These are phyloP conservation scores for Heloderma charlesbogerti DNA, from an alignment of 2,113 vertebrate species.

Conservation along the genomic window DNA sequence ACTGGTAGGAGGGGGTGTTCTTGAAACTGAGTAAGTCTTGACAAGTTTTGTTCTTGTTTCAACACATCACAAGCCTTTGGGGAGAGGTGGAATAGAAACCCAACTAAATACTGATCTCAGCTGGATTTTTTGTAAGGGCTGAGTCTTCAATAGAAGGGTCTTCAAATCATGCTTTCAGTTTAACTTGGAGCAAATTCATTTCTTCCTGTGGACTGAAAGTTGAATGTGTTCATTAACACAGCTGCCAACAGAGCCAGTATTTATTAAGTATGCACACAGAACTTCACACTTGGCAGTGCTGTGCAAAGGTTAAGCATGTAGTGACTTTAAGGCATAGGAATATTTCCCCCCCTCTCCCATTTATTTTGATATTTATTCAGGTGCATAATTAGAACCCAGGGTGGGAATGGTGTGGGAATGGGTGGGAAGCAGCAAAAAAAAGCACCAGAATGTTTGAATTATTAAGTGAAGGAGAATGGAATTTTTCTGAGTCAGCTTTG, in stretches of 20 bases:
- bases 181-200: neutral
- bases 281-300: conserved; percentile 10
- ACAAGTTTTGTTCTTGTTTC: neutral
- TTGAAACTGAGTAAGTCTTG: neutral
- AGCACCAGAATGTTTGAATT: neutral
- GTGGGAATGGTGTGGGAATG: too few relatives aligned
- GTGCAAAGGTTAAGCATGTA: conserved; percentile 41
- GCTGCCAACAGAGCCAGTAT: conserved; percentile 10
- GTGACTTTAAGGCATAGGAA: conserved; percentile 39
- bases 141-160: accelerated
- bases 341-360: conserved; percentile 29
- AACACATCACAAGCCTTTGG: neutral
- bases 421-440: conserved; percentile 22
- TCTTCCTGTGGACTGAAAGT: neutral
- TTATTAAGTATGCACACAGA: conserved; percentile 23
- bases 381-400: conserved; percentile 38
- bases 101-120: neutral
- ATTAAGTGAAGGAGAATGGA: neutral
- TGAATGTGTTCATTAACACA: conserved; percentile 32
- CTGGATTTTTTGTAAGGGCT: neutral
- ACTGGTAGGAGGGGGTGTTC: too few relatives aligned
- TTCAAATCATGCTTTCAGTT: neutral
- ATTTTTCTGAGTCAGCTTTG: conserved; percentile 7
- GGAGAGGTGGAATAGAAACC: neutral
- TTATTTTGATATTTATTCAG: conserved; percentile 57